Percentiles rank a stretch among this genome's conserved stretches.
Evolutionary conservation across 1,140 invertebrate species (phyloP).

Genomic region (Gyrodactylus salaris): DNA sequence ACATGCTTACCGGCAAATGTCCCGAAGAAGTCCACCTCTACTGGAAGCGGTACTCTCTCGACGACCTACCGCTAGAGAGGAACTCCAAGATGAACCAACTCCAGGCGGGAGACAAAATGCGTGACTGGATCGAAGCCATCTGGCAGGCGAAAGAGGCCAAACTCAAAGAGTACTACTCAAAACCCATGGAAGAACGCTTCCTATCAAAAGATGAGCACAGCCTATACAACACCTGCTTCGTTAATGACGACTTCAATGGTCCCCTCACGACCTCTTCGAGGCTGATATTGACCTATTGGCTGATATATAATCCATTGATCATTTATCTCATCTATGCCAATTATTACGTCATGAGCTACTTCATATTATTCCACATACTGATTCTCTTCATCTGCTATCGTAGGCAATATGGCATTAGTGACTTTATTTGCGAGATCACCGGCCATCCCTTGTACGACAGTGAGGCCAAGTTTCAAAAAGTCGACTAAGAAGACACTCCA

Average conservation of each 20-base stretch:
- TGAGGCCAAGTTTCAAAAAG: no score
- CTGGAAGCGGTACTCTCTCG: slow-evolving; percentile 10
- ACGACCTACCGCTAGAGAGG: background rate
- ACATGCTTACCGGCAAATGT: slow-evolving; percentile 13
- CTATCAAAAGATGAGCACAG: background rate
- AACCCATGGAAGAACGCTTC: background rate
- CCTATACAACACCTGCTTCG: background rate
- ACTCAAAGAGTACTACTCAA: background rate
- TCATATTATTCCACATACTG: background rate
- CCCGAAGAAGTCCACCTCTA: slow-evolving; percentile 15
- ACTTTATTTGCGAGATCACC: background rate
- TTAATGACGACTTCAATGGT: background rate
- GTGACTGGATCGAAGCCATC: background rate
- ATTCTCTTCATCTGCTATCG: background rate
- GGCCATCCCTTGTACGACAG: background rate
- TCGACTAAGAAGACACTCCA: no score
- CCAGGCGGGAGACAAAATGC: background rate
- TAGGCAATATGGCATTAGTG: background rate
- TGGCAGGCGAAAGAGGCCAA: background rate
- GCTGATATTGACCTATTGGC: background rate
- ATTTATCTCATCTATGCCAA: background rate
- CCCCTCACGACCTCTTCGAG: background rate
- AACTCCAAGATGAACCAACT: background rate
- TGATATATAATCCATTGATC: background rate
- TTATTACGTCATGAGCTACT: background rate